Base-by-base conservation (phyloP, 2,797 vertebrate genomes). In the Lutjanus campechanus region DNA sequence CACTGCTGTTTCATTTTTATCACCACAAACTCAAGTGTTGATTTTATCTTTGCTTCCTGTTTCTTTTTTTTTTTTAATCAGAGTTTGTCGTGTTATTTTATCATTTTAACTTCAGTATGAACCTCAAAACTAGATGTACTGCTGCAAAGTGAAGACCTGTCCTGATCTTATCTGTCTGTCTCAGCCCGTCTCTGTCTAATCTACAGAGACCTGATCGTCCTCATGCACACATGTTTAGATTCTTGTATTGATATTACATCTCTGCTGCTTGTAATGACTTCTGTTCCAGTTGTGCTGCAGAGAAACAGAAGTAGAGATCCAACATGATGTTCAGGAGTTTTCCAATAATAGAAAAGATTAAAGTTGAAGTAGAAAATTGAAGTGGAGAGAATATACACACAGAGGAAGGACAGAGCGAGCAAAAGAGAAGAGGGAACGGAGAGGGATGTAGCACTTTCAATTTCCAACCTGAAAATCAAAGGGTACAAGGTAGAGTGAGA, bases 401-500 rank as follows among this genome's bases (percentile, higher is more conserved):
- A 63, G 51, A 69, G 25, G 59, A 67, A 75, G 83, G 85, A 69
- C 36, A 68, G 55, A 63, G 41, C 2, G 62, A 7, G n/a, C 3
- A 11, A 41, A 51, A 6, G n/a, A 71, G 53, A 40, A 1, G 20
- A 46, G 11, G 17, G 17, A 63, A 20, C 1, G 4, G 22, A 64
- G 46, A 51, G 8, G 11, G 46, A 69, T 47, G 46, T 4, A 15
- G 59, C 71, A 59, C 64, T 77, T 79, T 79, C 73, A 73, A 54
- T 68, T 69, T 76, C 29, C 49, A 54, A 56, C 65, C 5, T 50
- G 53, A 56, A 81, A 79, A 87, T 83, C 73, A 76, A 87, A 84
- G 43, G 6, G 3, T 74, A 41, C 43, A 51, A 76, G 59, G 36
- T 11, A 10, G 66, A 85, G 43, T 0, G 41, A 78, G 74, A 79